A percentile compares a stretch with the other conserved stretches of the same genome.
phyloP scores from a whole-genome alignment of 2,888 invertebrate genomes.

The Saturnia japonica region DNA sequence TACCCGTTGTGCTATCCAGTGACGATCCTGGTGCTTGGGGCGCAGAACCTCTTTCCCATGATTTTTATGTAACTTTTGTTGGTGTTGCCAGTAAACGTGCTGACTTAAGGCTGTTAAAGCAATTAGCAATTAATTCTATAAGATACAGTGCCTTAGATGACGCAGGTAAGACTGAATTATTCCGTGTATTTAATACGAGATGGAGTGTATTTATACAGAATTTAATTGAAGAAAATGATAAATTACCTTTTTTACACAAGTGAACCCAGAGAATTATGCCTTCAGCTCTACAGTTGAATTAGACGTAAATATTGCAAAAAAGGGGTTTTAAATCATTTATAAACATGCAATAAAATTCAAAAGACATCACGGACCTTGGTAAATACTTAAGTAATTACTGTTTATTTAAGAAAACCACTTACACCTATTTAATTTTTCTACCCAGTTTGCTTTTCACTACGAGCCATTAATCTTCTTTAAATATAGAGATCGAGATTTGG shows the following conservation, averaged over 20 bases:
- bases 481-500: too few relatives aligned
- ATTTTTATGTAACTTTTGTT: slow-evolving; percentile 89
- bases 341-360: too few relatives aligned
- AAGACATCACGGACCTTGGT: neutral
- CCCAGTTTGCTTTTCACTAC: too few relatives aligned
- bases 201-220: slow-evolving; percentile 62
- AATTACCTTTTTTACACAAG: neutral
- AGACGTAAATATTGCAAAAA: too few relatives aligned
- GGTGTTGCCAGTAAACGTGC: slow-evolving; percentile 86
- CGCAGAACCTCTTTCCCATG: slow-evolving; percentile 87
- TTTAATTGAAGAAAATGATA: slow-evolving; percentile 33
- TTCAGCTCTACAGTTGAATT: neutral
- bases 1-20: slow-evolving; percentile 88
- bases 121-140: slow-evolving; percentile 88
- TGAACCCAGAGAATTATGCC: neutral
- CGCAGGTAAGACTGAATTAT: slow-evolving; percentile 45
- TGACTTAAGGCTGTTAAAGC: slow-evolving; percentile 87
- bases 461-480: too few relatives aligned
- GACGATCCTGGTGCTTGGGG: slow-evolving; percentile 92
- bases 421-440: too few relatives aligned
- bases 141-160: slow-evolving; percentile 82
- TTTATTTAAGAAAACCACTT: too few relatives aligned
- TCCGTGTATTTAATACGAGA: slow-evolving; percentile 45
- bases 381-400: neutral
- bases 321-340: too few relatives aligned